Percentiles rank a stretch among this genome's conserved stretches.
phyloP scores from a whole-genome alignment of 2,113 vertebrate species.

The Cepphus grylle region DNA sequence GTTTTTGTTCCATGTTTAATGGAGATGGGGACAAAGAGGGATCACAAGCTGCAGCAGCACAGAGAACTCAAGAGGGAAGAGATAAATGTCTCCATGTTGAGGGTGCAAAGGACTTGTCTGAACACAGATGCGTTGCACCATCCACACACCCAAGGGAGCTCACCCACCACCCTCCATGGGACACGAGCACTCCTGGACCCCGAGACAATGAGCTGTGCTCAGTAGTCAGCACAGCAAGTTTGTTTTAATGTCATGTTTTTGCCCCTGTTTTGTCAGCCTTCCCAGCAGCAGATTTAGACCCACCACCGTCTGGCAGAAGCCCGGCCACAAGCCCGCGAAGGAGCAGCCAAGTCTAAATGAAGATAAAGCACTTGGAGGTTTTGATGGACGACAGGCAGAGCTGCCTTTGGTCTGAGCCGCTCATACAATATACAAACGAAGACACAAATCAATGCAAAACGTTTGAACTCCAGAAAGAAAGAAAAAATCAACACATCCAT shows the following conservation, averaged over 20 bases:
- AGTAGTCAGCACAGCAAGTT: neutral
- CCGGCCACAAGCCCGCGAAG: neutral
- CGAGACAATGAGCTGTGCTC: neutral
- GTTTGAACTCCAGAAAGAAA: constrained; percentile 36
- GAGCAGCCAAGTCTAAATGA: constrained; percentile 56
- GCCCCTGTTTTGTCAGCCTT: neutral
- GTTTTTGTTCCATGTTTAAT: neutral
- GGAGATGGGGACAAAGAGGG: neutral
- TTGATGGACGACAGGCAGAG: constrained; percentile 65
- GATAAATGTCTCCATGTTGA: accelerated
- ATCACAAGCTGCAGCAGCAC: neutral
- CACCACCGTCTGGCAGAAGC: neutral
- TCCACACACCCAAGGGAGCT: neutral
- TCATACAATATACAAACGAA: constrained; percentile 60
- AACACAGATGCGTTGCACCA: neutral
- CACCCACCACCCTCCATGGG: neutral
- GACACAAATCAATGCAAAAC: constrained; percentile 73
- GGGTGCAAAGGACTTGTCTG: neutral
- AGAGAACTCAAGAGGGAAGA: neutral
- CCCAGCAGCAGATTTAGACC: constrained; percentile 1
- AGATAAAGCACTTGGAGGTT: constrained; percentile 60
- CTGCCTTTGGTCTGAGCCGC: constrained; percentile 38
- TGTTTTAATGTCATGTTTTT: neutral
- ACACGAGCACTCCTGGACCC: neutral
- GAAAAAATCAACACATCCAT: constrained; percentile 64